These are phyloP conservation scores for Acanthochromis polyacanthus DNA, from an alignment of 2,113 vertebrate genomes.

Conservation along the genomic window DNA sequence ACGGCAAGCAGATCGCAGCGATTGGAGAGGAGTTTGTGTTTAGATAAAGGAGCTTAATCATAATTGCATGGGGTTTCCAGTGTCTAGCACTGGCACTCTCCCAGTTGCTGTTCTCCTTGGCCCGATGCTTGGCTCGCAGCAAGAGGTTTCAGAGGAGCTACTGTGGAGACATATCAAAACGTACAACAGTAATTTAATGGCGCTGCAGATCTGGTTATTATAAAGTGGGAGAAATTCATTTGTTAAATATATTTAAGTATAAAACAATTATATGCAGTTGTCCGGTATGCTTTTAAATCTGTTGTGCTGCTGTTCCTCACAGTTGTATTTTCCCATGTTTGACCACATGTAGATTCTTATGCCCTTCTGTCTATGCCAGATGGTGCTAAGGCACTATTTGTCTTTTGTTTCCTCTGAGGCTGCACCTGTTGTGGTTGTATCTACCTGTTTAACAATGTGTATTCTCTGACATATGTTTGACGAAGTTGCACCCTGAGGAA, in stretches of 20 bases:
- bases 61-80: conserved; percentile 64
- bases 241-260: no score
- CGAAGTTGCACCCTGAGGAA: background rate
- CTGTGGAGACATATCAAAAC: background rate
- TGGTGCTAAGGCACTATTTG: conserved; percentile 56
- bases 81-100: conserved; percentile 33
- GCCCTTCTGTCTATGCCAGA: conserved; percentile 56
- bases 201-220: background rate
- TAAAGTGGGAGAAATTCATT: background rate
- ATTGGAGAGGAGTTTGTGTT: conserved; percentile 72
- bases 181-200: background rate
- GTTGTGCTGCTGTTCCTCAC: background rate
- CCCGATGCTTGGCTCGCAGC: conserved; percentile 1
- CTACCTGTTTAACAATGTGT: conserved; percentile 41
- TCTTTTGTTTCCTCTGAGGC: conserved; percentile 61
- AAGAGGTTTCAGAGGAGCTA: background rate
- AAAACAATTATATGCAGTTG: background rate
- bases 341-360: conserved; percentile 55
- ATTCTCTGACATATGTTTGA: conserved; percentile 33
- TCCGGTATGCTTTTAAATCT: background rate
- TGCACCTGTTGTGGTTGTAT: conserved; percentile 51
- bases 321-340: conserved; percentile 36
- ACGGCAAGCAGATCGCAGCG: conserved; percentile 65
- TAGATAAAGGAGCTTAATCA: conserved; percentile 68
- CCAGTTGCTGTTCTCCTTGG: conserved; percentile 17